Base-by-base conservation (phyloP, 2,888 invertebrate genomes). In the Trichopria drosophilae region DNA sequence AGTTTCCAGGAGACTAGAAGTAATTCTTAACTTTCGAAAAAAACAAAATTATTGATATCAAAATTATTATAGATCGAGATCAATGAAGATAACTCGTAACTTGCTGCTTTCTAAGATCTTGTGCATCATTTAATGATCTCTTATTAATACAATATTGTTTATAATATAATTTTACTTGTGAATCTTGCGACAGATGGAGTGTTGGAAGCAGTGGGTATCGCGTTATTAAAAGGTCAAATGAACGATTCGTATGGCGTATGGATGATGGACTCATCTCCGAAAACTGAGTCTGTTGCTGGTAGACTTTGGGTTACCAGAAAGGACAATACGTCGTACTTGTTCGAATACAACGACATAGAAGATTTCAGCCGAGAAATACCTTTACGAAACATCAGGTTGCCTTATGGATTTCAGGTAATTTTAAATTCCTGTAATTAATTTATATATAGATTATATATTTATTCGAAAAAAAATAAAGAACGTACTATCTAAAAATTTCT, bases 191-290 rank as follows among this genome's bases (percentile, higher is more conserved):
- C 76, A 91, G 95, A 90, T 74, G 94, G 94, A 68, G 84, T 88
- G 54, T 80, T 96, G 10, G 92, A 92, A 68, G 91, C 90, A 0
- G 90, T 97, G 37, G 96, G 96, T 0, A 96, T 94, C 67, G 94
- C 96, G 0, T 90, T 96, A 0, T 93, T 89, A 71, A 88, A 92
- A 70, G 84, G 90, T 23, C 85, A 81, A 58, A 87, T 88, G 55
- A 87, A 89, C 52, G 84, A 86, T 64, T 77, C 81, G 13, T 89
- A 86, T 66, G 94, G 94, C 2, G 84, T 88, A 22, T 93, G 95
- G 93, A 83, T 94, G 78, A 80, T 86, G 59, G 96, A 96, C 71
- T 81, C 90, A 0, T 65, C 72, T 28, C 80, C 82, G 1, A 69
- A 73, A n/a, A 74, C 69, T 6, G 79, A 80, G 12, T 65, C 70